A percentile compares a stretch with the other conserved stretches of the same genome.
Conservation (phyloP, 2,888 invertebrate genomes). For the Lydus trimaculatus region DNA sequence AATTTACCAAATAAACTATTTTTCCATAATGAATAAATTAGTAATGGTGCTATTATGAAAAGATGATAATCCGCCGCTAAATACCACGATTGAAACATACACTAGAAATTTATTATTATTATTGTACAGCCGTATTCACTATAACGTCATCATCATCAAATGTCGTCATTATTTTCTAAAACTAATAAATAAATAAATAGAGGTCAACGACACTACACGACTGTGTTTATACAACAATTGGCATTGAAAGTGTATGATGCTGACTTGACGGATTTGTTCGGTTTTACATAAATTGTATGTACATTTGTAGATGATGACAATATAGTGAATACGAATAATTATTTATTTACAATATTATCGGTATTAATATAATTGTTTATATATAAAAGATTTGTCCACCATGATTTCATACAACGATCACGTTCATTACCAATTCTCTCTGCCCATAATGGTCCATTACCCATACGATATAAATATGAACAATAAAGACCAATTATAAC, state of each 20-base stretch:
- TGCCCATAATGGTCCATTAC: slow-evolving; percentile 79
- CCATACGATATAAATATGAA: slow-evolving; percentile 73
- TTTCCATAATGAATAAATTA: slow-evolving; percentile 73
- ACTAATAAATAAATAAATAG: too few relatives aligned
- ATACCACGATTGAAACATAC: slow-evolving; percentile 80
- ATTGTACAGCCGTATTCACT: background rate
- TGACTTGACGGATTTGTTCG: too few relatives aligned
- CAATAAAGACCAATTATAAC: slow-evolving; percentile 73
- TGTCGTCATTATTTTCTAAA: too few relatives aligned
- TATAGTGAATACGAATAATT: background rate
- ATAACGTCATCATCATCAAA: too few relatives aligned
- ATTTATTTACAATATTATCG: slow-evolving; percentile 68
- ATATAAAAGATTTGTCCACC: slow-evolving; percentile 80
- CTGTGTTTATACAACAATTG: too few relatives aligned
- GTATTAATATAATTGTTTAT: slow-evolving; percentile 76
- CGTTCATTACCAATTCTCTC: slow-evolving; percentile 64
- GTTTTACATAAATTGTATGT: too few relatives aligned
- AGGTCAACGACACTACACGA: too few relatives aligned
- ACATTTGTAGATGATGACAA: background rate
- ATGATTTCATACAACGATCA: slow-evolving; percentile 70
- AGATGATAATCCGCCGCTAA: slow-evolving; percentile 61
- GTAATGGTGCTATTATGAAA: slow-evolving; percentile 69
- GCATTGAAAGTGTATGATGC: too few relatives aligned
- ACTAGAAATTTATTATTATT: slow-evolving; percentile 60
- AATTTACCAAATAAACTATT: slow-evolving; percentile 67